Conservation (phyloP, 2,888 invertebrate genomes). For the Strigamia crassipes region DNA sequence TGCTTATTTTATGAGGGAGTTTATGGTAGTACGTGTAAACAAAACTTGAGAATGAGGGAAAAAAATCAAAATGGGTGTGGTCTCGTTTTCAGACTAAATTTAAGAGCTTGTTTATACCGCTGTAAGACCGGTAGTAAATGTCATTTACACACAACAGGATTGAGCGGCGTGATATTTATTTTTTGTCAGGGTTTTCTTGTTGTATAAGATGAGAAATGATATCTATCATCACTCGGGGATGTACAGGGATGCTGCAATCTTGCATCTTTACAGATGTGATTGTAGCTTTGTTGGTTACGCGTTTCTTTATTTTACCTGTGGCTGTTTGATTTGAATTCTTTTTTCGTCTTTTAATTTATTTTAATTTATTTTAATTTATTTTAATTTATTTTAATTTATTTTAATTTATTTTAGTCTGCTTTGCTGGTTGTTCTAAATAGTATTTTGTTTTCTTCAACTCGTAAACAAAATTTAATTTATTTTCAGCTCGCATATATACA, state of each 20-base stretch:
- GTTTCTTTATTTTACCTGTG: conserved; percentile 18
- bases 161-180: neutral
- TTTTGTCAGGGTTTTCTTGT: neutral
- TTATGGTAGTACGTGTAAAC: neutral
- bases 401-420: neutral
- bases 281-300: neutral
- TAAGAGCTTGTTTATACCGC: neutral
- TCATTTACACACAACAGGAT: neutral
- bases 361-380: neutral
- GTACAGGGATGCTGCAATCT: neutral
- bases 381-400: neutral
- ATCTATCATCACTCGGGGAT: neutral
- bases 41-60: neutral
- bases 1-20: neutral
- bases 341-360: neutral
- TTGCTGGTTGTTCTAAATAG: neutral
- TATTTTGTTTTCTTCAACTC: neutral
- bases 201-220: neutral
- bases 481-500: neutral
- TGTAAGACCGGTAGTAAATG: neutral
- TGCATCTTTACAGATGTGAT: neutral
- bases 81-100: neutral
- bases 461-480: neutral
- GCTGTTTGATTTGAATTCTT: conserved; percentile 19
- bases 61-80: neutral